A percentile compares a stretch with the other conserved stretches of the same genome.
phyloP scores from a whole-genome alignment of 2,797 vertebrate species.

The Furcifer pardalis region DNA sequence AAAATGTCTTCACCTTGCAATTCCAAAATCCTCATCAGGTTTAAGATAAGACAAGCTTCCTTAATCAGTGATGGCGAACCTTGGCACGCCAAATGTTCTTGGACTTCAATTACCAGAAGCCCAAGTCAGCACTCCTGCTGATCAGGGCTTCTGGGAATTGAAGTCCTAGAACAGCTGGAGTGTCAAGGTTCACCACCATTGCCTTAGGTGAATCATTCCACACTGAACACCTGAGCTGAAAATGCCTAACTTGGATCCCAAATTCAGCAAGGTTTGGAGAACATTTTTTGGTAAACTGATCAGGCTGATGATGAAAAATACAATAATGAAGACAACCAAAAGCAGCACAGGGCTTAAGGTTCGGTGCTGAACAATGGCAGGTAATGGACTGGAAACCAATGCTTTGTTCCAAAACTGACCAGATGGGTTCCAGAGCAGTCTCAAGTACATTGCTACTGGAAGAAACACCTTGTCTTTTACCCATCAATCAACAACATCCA shows the following conservation, averaged over 20 bases:
- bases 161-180: no score
- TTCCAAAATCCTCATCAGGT: no score
- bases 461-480: not conserved
- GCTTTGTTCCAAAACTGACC: not conserved
- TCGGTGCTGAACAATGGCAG: not conserved
- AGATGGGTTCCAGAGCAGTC: not conserved
- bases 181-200: no score
- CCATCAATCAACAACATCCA: not conserved
- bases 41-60: no score
- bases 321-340: not conserved
- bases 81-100: no score
- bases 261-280: not conserved
- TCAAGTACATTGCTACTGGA: not conserved
- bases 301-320: not conserved
- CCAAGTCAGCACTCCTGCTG: no score
- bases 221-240: not conserved
- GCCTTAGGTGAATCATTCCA: not conserved
- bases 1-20: not conserved
- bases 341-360: not conserved
- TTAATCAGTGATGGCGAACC: no score
- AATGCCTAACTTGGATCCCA: not conserved
- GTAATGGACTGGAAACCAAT: not conserved
- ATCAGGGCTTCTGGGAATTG: no score
- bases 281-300: not conserved
- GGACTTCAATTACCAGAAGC: no score